Evolutionary conservation across 1,140 invertebrate species (phyloP).

Genomic region (Drosophila sechellia): DNA sequence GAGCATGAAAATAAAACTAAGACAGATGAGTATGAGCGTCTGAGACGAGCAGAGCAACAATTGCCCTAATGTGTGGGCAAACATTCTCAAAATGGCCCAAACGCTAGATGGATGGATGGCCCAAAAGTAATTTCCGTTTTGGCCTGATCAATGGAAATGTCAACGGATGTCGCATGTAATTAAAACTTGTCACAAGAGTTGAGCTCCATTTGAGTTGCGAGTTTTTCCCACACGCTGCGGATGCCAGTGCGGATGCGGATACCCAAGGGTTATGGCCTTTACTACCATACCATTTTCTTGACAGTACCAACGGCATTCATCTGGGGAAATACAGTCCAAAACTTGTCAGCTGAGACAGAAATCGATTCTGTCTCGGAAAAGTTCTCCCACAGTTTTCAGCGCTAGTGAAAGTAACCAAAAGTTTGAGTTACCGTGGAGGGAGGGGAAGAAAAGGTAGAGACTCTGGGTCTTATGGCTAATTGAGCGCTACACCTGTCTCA

Average conservation of each 20-base stretch:
- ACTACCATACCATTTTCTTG: constrained; percentile 30
- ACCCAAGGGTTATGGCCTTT: constrained; percentile 53
- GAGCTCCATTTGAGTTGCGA: constrained; percentile 14
- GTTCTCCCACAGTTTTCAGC: constrained; percentile 10
- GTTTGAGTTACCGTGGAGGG: neutral
- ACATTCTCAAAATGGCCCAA: constrained; percentile 44
- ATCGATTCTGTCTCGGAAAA: constrained; percentile 36
- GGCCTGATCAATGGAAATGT: constrained; percentile 30
- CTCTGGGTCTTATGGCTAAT: constrained; percentile 35
- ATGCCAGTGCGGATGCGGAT: constrained; percentile 33
- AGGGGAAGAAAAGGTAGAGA: neutral
- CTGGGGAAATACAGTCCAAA: constrained; percentile 66
- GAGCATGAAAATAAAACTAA: constrained; percentile 18
- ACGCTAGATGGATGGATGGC: constrained; percentile 27
- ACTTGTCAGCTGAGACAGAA: constrained; percentile 38
- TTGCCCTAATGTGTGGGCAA: constrained; percentile 57
- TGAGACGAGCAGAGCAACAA: constrained; percentile 18
- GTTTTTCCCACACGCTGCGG: constrained; percentile 54
- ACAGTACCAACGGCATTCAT: constrained; percentile 26
- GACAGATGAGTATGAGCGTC: neutral
- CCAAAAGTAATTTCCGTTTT: constrained; percentile 73
- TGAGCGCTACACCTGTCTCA: constrained; percentile 46
- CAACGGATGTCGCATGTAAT: constrained; percentile 68
- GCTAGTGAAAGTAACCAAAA: constrained; percentile 37
- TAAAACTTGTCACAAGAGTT: constrained; percentile 74